These are phyloP conservation scores for Imbricaverruca yamaguchii DNA, from an alignment of 2,888 invertebrate species.

Conservation along the genomic window DNA sequence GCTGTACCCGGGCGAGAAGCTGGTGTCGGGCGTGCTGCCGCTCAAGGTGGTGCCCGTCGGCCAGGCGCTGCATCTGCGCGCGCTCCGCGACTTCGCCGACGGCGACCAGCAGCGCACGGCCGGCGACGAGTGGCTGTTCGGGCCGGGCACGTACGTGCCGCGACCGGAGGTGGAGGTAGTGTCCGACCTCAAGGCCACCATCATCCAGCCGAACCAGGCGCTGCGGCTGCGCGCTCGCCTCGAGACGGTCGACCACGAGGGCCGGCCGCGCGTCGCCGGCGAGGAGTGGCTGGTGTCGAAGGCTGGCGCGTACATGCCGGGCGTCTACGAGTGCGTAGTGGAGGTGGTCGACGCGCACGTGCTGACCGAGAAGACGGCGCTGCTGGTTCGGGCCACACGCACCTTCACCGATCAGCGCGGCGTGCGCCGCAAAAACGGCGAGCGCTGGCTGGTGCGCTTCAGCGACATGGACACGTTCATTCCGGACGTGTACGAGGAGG, in stretches of 20 bases:
- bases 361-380: conserved; percentile 45
- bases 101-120: conserved; percentile 40
- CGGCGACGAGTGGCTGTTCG: conserved; percentile 49
- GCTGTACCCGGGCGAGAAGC: conserved; percentile 45
- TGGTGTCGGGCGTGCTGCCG: conserved; percentile 30
- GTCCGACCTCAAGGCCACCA: conserved; percentile 42
- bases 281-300: conserved; percentile 48
- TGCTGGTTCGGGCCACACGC: conserved; percentile 42
- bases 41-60: conserved; percentile 44
- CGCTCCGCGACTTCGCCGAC: conserved; percentile 44
- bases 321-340: conserved; percentile 47
- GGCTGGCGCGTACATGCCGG: conserved; percentile 47
- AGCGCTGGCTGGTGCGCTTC: conserved; percentile 47
- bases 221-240: conserved; percentile 44
- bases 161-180: conserved; percentile 45
- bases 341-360: conserved; percentile 45
- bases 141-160: conserved; percentile 45
- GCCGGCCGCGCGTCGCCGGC: conserved; percentile 38
- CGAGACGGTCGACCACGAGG: conserved; percentile 42
- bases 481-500: conserved; percentile 47
- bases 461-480: conserved; percentile 46
- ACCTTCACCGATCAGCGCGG: conserved; percentile 46
- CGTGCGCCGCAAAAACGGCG: conserved; percentile 44
- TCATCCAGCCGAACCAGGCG: conserved; percentile 46
- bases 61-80: conserved; percentile 43